These are phyloP conservation scores for Globodera rostochiensis DNA, from an alignment of 1,140 invertebrate species.

Conservation along the genomic window DNA sequence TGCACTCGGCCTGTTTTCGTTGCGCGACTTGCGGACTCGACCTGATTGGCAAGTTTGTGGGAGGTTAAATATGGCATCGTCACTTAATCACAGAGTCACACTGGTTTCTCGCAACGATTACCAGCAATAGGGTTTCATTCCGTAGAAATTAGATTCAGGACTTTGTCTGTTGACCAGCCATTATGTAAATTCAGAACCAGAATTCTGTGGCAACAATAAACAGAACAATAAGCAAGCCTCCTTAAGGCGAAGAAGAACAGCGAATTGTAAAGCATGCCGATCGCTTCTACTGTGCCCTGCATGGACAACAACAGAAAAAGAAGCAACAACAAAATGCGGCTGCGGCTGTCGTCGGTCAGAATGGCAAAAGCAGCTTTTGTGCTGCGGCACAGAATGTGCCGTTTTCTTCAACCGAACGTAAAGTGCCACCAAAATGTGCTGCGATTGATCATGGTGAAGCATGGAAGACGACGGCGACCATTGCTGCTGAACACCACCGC, in stretches of 20 bases:
- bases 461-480: neutral
- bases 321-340: neutral
- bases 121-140: too few relatives aligned
- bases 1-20: conserved; percentile 27
- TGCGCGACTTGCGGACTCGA: conserved; percentile 30
- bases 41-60: neutral
- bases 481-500: too few relatives aligned
- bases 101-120: too few relatives aligned
- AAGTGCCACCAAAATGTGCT: neutral
- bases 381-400: neutral
- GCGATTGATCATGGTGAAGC: neutral
- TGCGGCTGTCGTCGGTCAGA: neutral
- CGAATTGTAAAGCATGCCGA: conserved; percentile 9
- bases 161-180: too few relatives aligned
- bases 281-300: conserved; percentile 27
- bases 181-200: too few relatives aligned
- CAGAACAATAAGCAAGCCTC: too few relatives aligned
- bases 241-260: neutral
- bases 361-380: neutral
- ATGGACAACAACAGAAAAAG: conserved; percentile 2
- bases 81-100: too few relatives aligned
- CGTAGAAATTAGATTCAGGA: too few relatives aligned
- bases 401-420: neutral
- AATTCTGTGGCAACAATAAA: too few relatives aligned
- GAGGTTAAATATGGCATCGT: too few relatives aligned